Conservation (phyloP, 64 coral and sea anemone genomes). For the Cladopsammia gracilis region DNA sequence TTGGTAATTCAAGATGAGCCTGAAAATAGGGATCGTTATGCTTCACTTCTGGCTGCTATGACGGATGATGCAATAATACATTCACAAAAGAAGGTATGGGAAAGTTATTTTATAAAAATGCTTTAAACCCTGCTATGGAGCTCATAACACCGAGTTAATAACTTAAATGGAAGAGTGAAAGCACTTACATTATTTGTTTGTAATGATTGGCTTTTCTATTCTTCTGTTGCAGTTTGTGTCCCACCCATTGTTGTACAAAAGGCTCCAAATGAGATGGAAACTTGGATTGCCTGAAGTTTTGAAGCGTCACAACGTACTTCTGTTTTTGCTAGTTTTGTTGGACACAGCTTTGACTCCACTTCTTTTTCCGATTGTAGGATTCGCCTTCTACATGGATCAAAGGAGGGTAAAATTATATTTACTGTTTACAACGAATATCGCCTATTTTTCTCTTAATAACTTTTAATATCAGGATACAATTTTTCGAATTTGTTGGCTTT, state of each 20-base stretch:
- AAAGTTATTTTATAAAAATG: not conserved
- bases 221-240: constrained; percentile 14
- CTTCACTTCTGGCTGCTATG: not conserved
- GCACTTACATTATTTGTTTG: no score
- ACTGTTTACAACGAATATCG: not conserved
- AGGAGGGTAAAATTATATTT: not conserved
- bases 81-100: constrained; percentile 4
- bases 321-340: not conserved
- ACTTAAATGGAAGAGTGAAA: no score
- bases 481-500: no score
- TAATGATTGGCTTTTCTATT: no score
- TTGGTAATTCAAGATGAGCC: not conserved
- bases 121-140: no score
- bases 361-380: constrained; percentile 4
- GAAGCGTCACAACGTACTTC: not conserved
- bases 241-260: constrained; percentile 41
- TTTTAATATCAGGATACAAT: no score
- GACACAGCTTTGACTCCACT: constrained; percentile 15
- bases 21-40: not conserved
- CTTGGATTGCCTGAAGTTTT: constrained; percentile 25
- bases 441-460: no score
- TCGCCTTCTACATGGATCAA: constrained; percentile 19
- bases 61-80: not conserved
- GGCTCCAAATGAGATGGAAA: constrained; percentile 10
- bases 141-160: no score